These are phyloP conservation scores for Ranitomeya imitator DNA, from an alignment of 2,113 vertebrate species.

Conservation along the genomic window DNA sequence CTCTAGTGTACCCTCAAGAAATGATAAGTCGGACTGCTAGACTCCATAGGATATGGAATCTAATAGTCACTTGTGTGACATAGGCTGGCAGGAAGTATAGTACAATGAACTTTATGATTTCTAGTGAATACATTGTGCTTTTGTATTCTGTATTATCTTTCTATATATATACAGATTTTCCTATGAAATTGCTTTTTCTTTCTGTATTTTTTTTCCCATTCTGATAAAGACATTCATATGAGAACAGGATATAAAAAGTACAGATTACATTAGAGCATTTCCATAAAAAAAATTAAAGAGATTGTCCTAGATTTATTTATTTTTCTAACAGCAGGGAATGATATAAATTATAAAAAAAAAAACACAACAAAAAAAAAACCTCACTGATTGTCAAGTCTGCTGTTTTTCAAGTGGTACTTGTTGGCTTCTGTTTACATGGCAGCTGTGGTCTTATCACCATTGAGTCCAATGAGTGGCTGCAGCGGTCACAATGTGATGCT, in stretches of 20 bases:
- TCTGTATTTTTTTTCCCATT: not conserved
- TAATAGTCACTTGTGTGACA: conserved; percentile 20
- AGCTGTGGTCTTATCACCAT: too few relatives aligned
- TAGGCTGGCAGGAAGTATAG: conserved; percentile 3
- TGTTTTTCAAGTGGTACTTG: too few relatives aligned
- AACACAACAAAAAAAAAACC: too few relatives aligned
- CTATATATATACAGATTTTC: not conserved
- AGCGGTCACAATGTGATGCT: too few relatives aligned
- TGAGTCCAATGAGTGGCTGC: too few relatives aligned
- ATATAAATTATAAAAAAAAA: too few relatives aligned
- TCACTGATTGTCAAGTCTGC: too few relatives aligned
- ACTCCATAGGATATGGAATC: conserved; percentile 23
- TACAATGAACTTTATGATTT: not conserved
- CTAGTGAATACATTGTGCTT: not conserved
- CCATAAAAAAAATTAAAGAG: not conserved
- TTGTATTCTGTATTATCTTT: not conserved
- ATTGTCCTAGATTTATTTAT: too few relatives aligned
- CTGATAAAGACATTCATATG: not conserved
- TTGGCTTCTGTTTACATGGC: too few relatives aligned
- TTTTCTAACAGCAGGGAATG: too few relatives aligned
- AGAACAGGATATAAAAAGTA: not conserved
- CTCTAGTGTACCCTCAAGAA: conserved; percentile 34
- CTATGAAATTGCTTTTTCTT: not conserved
- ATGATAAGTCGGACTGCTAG: conserved; percentile 35
- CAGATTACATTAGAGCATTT: not conserved